phyloP scores from a whole-genome alignment of 2,888 invertebrate species.

The Sesia apiformis region DNA sequence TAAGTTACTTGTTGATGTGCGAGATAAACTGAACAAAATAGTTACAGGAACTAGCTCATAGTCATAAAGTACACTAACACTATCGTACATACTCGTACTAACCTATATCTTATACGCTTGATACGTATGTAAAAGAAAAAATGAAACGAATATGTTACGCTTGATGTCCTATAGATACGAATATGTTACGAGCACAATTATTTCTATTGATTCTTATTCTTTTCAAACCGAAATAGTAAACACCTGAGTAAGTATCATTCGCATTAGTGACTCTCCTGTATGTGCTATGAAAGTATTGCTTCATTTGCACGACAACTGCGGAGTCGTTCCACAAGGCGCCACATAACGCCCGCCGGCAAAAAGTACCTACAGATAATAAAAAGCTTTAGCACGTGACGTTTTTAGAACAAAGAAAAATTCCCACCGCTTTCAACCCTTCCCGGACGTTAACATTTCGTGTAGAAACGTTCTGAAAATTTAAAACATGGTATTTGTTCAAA shows the following conservation, averaged over 20 bases:
- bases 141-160: too few species aligned
- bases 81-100: too few species aligned
- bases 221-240: too few species aligned
- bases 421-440: constrained; percentile 6
- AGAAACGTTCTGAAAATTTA: not conserved
- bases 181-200: too few species aligned
- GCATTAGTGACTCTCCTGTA: constrained; percentile 7
- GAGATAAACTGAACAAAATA: too few species aligned
- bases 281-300: constrained; percentile 26
- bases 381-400: constrained; percentile 57
- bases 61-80: too few species aligned
- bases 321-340: constrained; percentile 1
- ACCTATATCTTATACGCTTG: too few species aligned
- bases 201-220: too few species aligned
- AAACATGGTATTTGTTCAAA: not conserved
- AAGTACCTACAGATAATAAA: constrained; percentile 35
- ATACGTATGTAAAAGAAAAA: too few species aligned
- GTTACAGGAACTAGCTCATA: too few species aligned
- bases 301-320: constrained; percentile 24
- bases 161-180: too few species aligned
- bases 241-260: not conserved
- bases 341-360: not conserved
- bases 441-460: not conserved
- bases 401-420: constrained; percentile 48
- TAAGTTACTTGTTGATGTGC: constrained; percentile 14